Evolutionary conservation across 2,113 vertebrate species (phyloP).

Genomic region (Pluvianellus socialis): DNA sequence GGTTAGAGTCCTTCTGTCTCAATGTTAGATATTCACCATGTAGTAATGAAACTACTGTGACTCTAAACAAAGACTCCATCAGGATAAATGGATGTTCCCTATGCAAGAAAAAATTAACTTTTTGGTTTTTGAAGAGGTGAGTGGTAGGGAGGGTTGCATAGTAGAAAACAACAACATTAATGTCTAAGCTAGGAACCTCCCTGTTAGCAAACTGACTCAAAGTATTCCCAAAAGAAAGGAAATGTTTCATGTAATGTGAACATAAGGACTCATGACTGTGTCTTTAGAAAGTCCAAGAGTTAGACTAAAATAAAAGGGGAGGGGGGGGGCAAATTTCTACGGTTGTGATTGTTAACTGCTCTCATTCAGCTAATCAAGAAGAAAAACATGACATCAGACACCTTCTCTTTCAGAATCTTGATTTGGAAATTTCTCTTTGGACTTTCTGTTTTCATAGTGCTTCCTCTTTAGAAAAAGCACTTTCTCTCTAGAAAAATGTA

Average conservation of each 20-base stretch:
- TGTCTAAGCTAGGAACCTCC: neutral
- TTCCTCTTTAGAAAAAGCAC: neutral
- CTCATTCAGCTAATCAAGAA: neutral
- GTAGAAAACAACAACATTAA: neutral
- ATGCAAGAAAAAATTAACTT: neutral
- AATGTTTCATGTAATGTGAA: neutral
- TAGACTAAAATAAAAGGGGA: neutral
- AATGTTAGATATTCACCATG: neutral
- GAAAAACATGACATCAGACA: neutral
- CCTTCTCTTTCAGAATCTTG: neutral
- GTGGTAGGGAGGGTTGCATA: neutral
- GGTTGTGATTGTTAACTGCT: neutral
- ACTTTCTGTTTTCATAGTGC: neutral
- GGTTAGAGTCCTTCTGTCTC: neutral
- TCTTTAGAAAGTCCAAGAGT: neutral
- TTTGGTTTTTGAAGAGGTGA: neutral
- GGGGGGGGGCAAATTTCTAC: neutral
- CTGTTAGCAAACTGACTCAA: neutral
- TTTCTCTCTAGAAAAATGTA: neutral
- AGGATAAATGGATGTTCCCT: neutral
- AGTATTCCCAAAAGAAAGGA: neutral
- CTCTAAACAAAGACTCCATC: neutral
- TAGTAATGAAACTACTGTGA: neutral
- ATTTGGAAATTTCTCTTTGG: neutral
- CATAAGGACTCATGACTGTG: neutral